phyloP scores from a whole-genome alignment of 2,797 vertebrate species.

The Pipistrellus pygmaeus region DNA sequence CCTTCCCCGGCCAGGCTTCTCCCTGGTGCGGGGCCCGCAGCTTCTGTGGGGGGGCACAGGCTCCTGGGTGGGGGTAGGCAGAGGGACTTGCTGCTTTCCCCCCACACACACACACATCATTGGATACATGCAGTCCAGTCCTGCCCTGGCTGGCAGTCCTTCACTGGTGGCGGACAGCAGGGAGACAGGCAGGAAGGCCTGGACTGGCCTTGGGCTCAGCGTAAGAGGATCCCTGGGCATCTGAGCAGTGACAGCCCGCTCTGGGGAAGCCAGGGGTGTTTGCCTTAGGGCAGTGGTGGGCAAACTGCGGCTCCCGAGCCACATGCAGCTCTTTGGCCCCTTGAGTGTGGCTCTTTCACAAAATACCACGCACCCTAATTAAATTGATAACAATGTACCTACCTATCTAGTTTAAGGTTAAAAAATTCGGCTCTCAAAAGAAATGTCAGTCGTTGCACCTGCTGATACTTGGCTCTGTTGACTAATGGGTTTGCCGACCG shows the following conservation, averaged over 20 bases:
- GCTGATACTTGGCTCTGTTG: no score
- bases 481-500: no score
- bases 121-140: not conserved
- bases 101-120: accelerated
- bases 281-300: not conserved
- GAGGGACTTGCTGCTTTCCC: accelerated
- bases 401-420: no score
- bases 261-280: not conserved
- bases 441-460: no score
- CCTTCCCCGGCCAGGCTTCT: not conserved
- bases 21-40: not conserved
- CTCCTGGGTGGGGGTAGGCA: accelerated
- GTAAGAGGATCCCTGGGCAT: not conserved
- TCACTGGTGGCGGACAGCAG: constrained; percentile 45
- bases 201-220: not conserved
- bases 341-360: no score
- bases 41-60: not conserved
- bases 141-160: not conserved
- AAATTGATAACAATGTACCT: no score
- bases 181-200: constrained; percentile 5
- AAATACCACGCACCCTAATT: no score
- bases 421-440: no score
- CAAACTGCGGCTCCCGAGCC: no score
- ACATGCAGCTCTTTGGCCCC: no score
- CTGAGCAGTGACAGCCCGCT: not conserved